Percentiles rank a stretch among this genome's conserved stretches.
Evolutionary conservation across 2,113 vertebrate genomes (phyloP).

Genomic region (Girardinichthys multiradiatus): DNA sequence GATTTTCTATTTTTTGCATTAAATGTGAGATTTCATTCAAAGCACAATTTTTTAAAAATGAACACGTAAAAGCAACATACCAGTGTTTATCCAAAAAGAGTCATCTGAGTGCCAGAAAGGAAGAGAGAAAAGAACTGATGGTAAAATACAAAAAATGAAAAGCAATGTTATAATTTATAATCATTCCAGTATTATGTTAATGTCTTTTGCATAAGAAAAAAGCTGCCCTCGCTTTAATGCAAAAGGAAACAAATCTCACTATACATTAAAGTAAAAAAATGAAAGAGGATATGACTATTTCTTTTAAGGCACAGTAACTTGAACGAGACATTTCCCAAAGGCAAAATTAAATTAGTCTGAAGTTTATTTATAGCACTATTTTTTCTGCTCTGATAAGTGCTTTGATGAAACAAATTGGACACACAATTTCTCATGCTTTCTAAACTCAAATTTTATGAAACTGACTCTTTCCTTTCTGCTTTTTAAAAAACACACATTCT

Average conservation of each 20-base stretch:
- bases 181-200: not conserved
- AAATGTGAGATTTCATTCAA: not conserved
- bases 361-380: not conserved
- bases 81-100: constrained; percentile 72
- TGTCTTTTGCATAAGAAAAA: not conserved
- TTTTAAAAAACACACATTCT: not conserved
- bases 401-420: not conserved
- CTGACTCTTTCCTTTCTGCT: not conserved
- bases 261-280: not conserved
- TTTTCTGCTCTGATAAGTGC: no score
- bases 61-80: constrained; percentile 67
- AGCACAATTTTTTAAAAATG: not conserved
- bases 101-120: constrained; percentile 58
- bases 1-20: not conserved
- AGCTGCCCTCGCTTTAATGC: not conserved
- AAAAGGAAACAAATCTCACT: not conserved
- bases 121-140: constrained; percentile 37
- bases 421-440: not conserved
- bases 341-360: not conserved
- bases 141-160: constrained; percentile 10
- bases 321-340: not conserved
- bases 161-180: not conserved
- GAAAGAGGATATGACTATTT: not conserved
- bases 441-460: not conserved
- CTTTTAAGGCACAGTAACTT: not conserved